Percentiles rank a stretch among this genome's conserved stretches.
phyloP scores from a whole-genome alignment of 2,797 vertebrate genomes.

The Thalassophryne amazonica region DNA sequence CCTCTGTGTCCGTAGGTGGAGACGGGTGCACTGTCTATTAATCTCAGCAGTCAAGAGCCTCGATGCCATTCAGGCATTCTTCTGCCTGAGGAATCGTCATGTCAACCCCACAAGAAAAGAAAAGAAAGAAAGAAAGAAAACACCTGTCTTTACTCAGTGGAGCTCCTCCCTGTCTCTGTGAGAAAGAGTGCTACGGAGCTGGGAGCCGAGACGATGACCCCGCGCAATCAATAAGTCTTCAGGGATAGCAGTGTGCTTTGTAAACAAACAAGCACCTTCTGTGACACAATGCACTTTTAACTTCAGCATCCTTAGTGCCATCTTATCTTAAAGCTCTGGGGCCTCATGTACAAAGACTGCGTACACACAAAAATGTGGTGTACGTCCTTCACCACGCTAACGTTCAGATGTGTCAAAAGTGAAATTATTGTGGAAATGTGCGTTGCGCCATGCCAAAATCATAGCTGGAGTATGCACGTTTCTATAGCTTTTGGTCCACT shows the following conservation, averaged over 20 bases:
- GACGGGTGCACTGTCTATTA: conserved; percentile 47
- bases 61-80: conserved; percentile 5
- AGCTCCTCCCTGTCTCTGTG: conserved; percentile 30
- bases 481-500: too few species aligned
- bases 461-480: too few species aligned
- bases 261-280: conserved; percentile 28
- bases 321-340: too few species aligned
- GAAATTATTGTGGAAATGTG: too few species aligned
- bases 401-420: too few species aligned
- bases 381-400: too few species aligned
- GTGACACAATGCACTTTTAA: conserved; percentile 10
- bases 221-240: conserved; percentile 35
- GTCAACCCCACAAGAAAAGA: conserved; percentile 18
- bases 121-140: conserved; percentile 33
- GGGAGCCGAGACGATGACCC: conserved; percentile 16
- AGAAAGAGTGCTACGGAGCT: conserved; percentile 14
- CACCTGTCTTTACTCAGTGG: conserved; percentile 23
- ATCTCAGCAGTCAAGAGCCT: conserved; percentile 42
- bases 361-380: too few species aligned
- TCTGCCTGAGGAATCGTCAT: conserved; percentile 29
- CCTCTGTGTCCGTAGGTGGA: conserved; percentile 26
- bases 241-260: conserved; percentile 21
- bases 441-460: too few species aligned
- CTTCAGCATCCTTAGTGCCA: background rate
- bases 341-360: too few species aligned